phyloP scores from a whole-genome alignment of 2,797 vertebrate species.

The Sylvia borin region DNA sequence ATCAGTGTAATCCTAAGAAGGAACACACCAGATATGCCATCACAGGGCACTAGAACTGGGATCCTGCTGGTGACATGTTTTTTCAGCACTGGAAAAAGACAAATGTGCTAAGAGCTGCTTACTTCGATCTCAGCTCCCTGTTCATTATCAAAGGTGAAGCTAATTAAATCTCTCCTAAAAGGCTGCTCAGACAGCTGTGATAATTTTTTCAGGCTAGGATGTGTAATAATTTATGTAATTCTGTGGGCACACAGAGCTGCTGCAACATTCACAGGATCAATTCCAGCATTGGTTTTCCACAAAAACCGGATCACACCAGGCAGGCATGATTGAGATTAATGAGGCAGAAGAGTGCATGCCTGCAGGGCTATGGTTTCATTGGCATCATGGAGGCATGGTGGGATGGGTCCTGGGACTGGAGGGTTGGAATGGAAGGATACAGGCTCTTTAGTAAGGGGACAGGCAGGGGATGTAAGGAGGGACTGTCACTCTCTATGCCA shows the following conservation, averaged over 20 bases:
- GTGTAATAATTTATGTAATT: constrained; percentile 27
- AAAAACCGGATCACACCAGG: constrained; percentile 20
- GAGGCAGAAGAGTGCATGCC: background rate
- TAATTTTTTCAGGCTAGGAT: constrained; percentile 38
- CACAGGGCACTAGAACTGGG: background rate
- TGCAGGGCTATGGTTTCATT: background rate
- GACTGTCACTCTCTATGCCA: background rate
- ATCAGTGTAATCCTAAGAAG: background rate
- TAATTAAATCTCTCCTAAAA: constrained; percentile 40
- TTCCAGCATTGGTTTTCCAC: background rate
- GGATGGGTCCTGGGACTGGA: background rate
- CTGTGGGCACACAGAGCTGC: background rate
- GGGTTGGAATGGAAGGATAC: background rate
- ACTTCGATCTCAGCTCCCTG: constrained; percentile 22
- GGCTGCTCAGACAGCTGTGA: background rate
- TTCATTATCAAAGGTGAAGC: constrained; percentile 42
- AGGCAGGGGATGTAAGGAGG: background rate
- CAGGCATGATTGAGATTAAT: constrained; percentile 16
- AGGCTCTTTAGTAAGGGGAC: background rate
- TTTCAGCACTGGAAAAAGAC: background rate
- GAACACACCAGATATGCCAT: background rate
- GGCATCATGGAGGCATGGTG: background rate
- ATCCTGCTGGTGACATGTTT: background rate
- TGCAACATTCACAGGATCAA: background rate
- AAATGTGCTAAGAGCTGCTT: constrained; percentile 19